phyloP scores from a whole-genome alignment of 2,797 vertebrate species.

The Anableps anableps region DNA sequence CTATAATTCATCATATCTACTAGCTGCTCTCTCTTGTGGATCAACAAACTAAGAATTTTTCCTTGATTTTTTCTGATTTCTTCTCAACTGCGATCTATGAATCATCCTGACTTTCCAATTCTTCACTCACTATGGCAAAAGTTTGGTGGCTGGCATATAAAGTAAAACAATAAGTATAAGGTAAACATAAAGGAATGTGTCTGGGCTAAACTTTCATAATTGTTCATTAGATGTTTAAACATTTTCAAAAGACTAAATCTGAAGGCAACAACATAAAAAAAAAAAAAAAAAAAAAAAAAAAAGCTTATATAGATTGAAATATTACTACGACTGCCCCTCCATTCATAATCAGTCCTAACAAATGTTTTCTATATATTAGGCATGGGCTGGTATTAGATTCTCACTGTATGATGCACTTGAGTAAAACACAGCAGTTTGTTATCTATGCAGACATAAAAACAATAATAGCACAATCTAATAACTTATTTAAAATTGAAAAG shows the following conservation, averaged over 20 bases:
- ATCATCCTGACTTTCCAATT: constrained; percentile 5
- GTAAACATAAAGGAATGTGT: not conserved
- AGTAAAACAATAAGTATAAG: not conserved
- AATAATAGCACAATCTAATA: not conserved
- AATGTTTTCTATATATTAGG: not conserved
- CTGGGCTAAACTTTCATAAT: not conserved
- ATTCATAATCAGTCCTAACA: not conserved
- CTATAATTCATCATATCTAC: not conserved
- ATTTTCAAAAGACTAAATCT: not conserved
- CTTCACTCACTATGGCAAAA: not conserved
- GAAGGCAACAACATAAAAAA: not conserved
- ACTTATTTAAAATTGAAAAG: not conserved
- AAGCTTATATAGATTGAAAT: not conserved
- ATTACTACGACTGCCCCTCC: not conserved
- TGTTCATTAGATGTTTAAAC: not conserved
- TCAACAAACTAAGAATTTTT: not conserved
- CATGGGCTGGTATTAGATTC: not conserved
- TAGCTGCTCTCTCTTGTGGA: not conserved
- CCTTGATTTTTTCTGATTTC: not conserved
- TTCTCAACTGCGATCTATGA: not conserved
- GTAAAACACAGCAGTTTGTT: not conserved
- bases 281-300: not conserved
- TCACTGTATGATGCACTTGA: not conserved
- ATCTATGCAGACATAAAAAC: not conserved
- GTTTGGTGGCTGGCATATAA: not conserved